A percentile compares a stretch with the other conserved stretches of the same genome.
Conservation (phyloP, 2,797 vertebrate species). For the Orestias chungarensis region DNA sequence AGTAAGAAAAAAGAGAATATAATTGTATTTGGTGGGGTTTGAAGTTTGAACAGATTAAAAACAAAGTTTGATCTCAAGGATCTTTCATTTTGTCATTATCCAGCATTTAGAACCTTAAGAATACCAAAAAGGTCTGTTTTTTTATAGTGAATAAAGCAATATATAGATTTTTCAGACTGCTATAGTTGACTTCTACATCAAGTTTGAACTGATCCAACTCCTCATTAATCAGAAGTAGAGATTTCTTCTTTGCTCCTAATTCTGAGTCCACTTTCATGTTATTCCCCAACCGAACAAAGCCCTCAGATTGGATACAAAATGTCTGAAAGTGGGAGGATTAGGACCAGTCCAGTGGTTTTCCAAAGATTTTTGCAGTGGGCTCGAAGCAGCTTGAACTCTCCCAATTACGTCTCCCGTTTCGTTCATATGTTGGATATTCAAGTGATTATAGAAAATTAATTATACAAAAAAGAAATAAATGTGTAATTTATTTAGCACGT, state of each 20-base stretch:
- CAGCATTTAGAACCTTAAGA: background rate
- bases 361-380: conserved; percentile 1
- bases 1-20: background rate
- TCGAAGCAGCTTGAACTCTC: background rate
- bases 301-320: background rate
- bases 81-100: background rate
- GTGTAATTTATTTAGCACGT: background rate
- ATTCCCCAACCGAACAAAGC: background rate
- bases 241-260: background rate
- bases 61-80: background rate
- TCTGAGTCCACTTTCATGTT: background rate
- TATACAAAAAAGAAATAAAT: background rate
- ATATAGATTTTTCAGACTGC: background rate
- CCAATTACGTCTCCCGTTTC: background rate
- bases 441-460: background rate
- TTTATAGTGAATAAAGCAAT: background rate
- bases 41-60: background rate
- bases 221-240: background rate
- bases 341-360: background rate
- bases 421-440: background rate
- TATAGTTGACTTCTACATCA: background rate
- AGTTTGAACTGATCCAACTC: background rate
- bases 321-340: conserved; percentile 5
- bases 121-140: background rate
- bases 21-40: background rate